Evolutionary conservation across 2,888 invertebrate species (phyloP).

Genomic region (Mimumesa dahlbomi): DNA sequence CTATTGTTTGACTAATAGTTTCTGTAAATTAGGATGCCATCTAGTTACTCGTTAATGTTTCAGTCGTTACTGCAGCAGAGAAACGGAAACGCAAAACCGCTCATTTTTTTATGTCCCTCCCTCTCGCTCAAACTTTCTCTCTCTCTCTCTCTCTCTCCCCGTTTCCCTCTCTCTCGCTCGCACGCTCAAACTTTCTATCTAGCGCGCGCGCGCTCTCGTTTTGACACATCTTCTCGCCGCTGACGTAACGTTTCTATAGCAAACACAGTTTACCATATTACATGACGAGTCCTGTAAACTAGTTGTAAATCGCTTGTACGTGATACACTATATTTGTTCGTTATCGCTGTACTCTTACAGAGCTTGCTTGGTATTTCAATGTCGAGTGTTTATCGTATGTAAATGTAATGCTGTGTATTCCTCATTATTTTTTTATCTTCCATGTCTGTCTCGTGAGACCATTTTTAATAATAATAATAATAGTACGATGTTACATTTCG

Average conservation of each 20-base stretch:
- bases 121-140: neutral
- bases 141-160: neutral
- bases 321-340: conserved; percentile 58
- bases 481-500: conserved; percentile 48
- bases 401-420: too few species aligned
- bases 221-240: conserved; percentile 16
- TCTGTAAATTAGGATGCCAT: conserved; percentile 61
- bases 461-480: conserved; percentile 26
- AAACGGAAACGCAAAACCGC: conserved; percentile 33
- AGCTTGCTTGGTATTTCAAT: conserved; percentile 28
- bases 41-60: conserved; percentile 49
- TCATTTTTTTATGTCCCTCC: conserved; percentile 19
- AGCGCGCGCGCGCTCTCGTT: neutral
- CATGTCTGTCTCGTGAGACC: too few species aligned
- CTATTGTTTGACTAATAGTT: conserved; percentile 59
- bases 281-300: conserved; percentile 55
- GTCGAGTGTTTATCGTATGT: neutral
- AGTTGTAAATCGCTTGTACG: conserved; percentile 61
- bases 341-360: conserved; percentile 40
- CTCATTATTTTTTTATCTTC: too few species aligned
- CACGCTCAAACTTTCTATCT: neutral
- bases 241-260: conserved; percentile 20
- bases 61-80: conserved; percentile 36
- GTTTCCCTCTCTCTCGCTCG: neutral
- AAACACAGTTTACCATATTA: conserved; percentile 40